A percentile compares a stretch with the other conserved stretches of the same genome.
These are phyloP conservation scores for Aegotheles bennettii DNA, from an alignment of 2,113 vertebrate genomes.

Conservation along the genomic window DNA sequence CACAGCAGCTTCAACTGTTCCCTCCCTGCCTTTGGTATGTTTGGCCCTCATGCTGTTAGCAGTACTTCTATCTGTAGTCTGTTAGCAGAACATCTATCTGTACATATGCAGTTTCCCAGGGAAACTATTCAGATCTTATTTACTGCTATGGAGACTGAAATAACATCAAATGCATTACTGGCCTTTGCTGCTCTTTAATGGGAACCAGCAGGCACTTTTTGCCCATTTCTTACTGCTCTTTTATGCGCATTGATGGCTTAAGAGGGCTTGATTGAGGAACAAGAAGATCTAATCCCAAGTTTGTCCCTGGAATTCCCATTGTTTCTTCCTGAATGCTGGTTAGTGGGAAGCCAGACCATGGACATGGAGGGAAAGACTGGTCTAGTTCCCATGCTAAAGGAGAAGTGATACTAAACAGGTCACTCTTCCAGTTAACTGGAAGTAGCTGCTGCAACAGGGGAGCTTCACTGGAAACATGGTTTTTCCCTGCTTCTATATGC, in stretches of 20 bases:
- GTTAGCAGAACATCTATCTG: not conserved
- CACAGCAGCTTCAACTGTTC: not conserved
- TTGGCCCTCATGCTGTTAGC: not conserved
- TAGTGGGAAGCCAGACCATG: not conserved
- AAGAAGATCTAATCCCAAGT: not conserved
- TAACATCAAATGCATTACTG: not conserved
- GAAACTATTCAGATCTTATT: not conserved
- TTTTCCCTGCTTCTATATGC: not conserved
- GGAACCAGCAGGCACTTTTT: not conserved
- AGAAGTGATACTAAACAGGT: not conserved
- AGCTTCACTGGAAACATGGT: not conserved
- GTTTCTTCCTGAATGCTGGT: not conserved
- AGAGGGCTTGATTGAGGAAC: not conserved
- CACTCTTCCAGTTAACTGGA: not conserved
- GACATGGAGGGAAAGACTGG: not conserved
- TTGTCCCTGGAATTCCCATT: not conserved
- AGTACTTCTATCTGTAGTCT: too few species aligned
- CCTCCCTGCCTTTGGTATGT: not conserved
- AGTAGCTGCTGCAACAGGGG: not conserved
- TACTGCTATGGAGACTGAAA: not conserved
- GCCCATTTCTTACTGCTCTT: not conserved
- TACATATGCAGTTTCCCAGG: not conserved
- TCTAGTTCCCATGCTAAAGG: not conserved
- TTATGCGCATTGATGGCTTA: not conserved
- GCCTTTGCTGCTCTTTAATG: not conserved